Evolutionary conservation across 92 coral and sea anemone genomes (phyloP).

Genomic region (Chrysogorgia sp.): DNA sequence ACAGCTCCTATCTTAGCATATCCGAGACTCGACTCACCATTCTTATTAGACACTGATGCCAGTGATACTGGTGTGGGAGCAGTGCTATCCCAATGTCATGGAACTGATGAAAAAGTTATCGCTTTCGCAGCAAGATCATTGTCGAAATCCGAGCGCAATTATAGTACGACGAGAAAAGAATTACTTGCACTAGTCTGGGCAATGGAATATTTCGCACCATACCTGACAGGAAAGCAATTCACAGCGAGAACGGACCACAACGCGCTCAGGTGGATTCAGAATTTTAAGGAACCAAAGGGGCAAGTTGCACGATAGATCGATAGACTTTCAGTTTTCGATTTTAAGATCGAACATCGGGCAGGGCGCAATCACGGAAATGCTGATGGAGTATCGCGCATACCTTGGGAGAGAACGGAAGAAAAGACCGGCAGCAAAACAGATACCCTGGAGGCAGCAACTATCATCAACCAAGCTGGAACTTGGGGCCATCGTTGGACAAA

Average conservation of each 20-base stretch:
- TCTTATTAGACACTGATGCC: constrained; percentile 55
- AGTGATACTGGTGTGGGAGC: constrained; percentile 27
- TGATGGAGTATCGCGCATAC: constrained; percentile 16
- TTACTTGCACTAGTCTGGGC: constrained; percentile 25
- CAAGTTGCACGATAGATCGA: too few species aligned
- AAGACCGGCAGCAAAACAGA: neutral
- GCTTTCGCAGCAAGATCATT: constrained; percentile 22
- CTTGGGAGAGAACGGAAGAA: neutral
- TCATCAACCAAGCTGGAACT: neutral
- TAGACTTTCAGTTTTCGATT: neutral
- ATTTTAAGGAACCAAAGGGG: constrained; percentile 35
- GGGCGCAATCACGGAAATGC: constrained; percentile 41
- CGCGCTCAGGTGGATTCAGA: constrained; percentile 12
- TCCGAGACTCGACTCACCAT: constrained; percentile 53
- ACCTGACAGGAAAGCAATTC: constrained; percentile 22
- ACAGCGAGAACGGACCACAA: constrained; percentile 24
- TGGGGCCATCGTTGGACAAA: constrained; percentile 19
- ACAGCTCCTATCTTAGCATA: constrained; percentile 40
- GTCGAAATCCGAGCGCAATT: constrained; percentile 29
- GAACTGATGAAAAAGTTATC: constrained; percentile 7
- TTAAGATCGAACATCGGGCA: constrained; percentile 3
- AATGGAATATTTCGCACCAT: constrained; percentile 41
- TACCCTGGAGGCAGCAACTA: neutral
- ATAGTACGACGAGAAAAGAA: constrained; percentile 32
- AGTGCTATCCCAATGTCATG: constrained; percentile 16